A percentile compares a stretch with the other conserved stretches of the same genome.
These are phyloP conservation scores for Gallinago jamesoni DNA, from an alignment of 2,113 vertebrate species.

Conservation along the genomic window DNA sequence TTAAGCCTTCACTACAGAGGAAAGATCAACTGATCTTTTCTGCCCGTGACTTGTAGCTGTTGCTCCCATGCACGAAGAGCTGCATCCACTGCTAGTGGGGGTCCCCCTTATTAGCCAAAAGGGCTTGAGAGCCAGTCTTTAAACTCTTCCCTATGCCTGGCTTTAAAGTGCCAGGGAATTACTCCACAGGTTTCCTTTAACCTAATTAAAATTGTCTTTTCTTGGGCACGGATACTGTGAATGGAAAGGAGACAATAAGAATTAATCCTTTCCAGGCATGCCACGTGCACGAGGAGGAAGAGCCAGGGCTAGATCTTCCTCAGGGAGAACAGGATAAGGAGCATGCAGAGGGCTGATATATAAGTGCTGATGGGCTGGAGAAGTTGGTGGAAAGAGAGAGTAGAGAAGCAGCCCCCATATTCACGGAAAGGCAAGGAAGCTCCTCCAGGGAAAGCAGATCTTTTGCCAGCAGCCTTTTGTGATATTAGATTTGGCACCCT, in stretches of 20 bases:
- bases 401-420: neutral
- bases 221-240: neutral
- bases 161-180: neutral
- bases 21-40: neutral
- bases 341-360: neutral
- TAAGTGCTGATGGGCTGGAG: neutral
- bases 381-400: neutral
- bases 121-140: neutral
- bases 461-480: neutral
- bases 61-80: neutral
- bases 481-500: neutral
- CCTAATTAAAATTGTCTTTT: neutral
- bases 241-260: neutral
- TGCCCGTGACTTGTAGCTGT: neutral
- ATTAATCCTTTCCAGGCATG: neutral
- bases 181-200: neutral
- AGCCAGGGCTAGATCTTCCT: neutral
- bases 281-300: neutral
- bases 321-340: neutral
- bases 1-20: neutral
- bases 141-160: neutral
- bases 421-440: neutral
- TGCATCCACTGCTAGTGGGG: neutral
- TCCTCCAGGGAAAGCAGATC: neutral
- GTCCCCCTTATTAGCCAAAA: neutral